phyloP scores from a whole-genome alignment of 2,888 invertebrate species.

The Odontothrips loti region DNA sequence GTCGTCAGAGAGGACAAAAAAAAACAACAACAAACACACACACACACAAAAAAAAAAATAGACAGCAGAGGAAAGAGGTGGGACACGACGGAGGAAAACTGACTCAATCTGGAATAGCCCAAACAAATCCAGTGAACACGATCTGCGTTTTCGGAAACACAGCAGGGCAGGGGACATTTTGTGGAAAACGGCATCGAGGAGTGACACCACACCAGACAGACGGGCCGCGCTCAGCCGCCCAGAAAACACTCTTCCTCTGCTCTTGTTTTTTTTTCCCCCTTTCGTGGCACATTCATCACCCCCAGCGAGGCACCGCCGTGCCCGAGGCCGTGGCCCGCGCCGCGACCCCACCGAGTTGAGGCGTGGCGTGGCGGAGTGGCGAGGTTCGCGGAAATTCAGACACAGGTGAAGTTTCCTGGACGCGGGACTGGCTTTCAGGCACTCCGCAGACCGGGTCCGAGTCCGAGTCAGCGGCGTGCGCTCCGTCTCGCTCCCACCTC shows the following conservation, averaged over 20 bases:
- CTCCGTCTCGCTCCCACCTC: too few species aligned
- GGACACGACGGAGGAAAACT: too few species aligned
- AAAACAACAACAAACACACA: too few species aligned
- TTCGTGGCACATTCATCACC: neutral
- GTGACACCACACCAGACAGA: neutral
- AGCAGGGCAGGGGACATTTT: neutral
- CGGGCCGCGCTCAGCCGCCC: neutral
- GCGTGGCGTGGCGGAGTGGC: too few species aligned
- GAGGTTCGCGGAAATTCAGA: too few species aligned
- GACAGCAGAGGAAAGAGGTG: too few species aligned
- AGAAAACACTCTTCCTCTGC: neutral
- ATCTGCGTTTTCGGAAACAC: neutral
- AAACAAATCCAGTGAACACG: neutral
- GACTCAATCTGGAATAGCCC: neutral
- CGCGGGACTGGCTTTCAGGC: too few species aligned
- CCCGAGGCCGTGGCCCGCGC: neutral
- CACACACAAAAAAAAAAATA: too few species aligned
- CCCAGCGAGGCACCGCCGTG: neutral
- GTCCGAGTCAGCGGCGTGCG: too few species aligned
- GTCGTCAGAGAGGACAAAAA: neutral
- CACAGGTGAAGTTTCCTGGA: too few species aligned
- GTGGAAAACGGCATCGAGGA: neutral
- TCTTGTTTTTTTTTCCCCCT: neutral
- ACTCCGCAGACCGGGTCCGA: too few species aligned
- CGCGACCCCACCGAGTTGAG: neutral